Evolutionary conservation across 2,797 vertebrate genomes (phyloP).

Genomic region (Amazona ochrocephala): DNA sequence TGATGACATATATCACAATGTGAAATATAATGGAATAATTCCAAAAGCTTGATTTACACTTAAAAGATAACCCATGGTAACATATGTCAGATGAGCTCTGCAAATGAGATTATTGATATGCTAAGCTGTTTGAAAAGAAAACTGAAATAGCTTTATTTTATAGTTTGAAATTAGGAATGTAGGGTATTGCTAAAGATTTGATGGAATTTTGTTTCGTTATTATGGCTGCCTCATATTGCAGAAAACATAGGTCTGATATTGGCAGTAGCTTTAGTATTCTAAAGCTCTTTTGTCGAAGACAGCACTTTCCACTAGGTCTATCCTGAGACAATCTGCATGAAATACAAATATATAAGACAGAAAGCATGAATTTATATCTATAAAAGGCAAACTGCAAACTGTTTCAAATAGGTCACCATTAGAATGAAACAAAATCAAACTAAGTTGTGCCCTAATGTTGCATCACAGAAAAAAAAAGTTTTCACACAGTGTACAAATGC

Average conservation of each 20-base stretch:
- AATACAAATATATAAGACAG: background rate
- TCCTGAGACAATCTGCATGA: background rate
- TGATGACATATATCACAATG: background rate
- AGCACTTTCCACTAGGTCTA: background rate
- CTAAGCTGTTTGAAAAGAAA: slow-evolving; percentile 16
- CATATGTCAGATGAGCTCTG: slow-evolving; percentile 35
- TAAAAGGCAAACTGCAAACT: background rate
- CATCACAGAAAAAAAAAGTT: background rate
- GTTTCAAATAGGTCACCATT: background rate
- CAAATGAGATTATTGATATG: slow-evolving; percentile 55
- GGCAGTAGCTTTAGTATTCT: background rate
- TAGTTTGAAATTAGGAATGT: background rate
- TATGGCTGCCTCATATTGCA: background rate
- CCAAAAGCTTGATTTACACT: slow-evolving; percentile 45
- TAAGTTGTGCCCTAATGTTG: background rate
- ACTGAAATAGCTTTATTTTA: background rate
- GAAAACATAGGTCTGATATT: background rate
- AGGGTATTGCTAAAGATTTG: background rate
- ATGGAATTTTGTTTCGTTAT: background rate
- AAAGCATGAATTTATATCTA: background rate
- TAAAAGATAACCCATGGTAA: slow-evolving; percentile 58
- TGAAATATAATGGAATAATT: slow-evolving; percentile 29
- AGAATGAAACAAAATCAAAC: background rate
- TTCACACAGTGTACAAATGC: background rate
- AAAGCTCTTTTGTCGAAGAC: background rate